Base-by-base conservation (phyloP, 2,797 vertebrate species). In the Gymnodraco acuticeps region DNA sequence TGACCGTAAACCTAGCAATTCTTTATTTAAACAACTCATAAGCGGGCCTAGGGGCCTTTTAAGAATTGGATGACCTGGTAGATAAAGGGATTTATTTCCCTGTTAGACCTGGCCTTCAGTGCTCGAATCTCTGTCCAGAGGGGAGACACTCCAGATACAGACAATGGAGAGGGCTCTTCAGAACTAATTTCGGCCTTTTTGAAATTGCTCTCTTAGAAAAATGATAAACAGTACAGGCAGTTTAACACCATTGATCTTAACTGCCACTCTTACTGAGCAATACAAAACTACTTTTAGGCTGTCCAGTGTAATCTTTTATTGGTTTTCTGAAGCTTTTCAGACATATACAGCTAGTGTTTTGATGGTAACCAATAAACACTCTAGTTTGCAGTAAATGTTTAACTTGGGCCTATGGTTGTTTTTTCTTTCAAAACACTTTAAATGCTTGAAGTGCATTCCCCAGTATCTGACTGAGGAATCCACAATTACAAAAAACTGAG, bases 171-270 rank as follows among this genome's bases (percentile, higher is more conserved):
- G 41, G 15, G 50, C 66, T 68, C 58, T 54, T 75, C 14, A 73
- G 14, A 70, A 76, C 73, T 60, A 5, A 79, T 67, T 70, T 3
- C 0, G 70, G 56, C 12, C 52, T 68, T 46, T 38, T 47, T 73
- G 20, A 82, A 82, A 76, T 73, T 43, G 64, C 73, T 82, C 74
- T 60, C 56, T 38, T 63, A 33, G 69, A 72, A 73, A 70, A 73
- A 53, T 63, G 59, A 64, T 46, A 64, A 47, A 52, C 8, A 12
- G 38, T 55, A 45, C 20, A 66, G 58, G 7, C 50, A 9, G 46
- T 58, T 78, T 66, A 70, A 67, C 41, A 46, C 46, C 52, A 46
- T 16, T 64, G 64, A 56, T 56, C 38, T 56, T 23, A 16, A 47
- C 3, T 19, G 59, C 4, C 8, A 27, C 8, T 54, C n/a, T 55